Evolutionary conservation across 1,140 invertebrate genomes (phyloP), one percentile per base, ranked within the genome.

Genomic region (Armadillidium nasatum): DNA sequence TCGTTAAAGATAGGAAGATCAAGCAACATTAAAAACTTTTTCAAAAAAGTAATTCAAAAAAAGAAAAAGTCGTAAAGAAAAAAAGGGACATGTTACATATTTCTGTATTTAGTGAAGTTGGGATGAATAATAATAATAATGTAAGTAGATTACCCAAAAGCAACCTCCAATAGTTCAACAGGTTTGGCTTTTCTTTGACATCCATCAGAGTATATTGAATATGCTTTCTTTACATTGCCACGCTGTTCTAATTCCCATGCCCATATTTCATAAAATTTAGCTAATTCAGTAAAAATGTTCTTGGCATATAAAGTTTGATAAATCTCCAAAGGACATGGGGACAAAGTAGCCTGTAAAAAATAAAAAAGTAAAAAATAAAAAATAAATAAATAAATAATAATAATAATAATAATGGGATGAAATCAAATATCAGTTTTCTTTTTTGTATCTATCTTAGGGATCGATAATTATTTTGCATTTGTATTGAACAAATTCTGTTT

Each of bases 231-330:
- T n/a, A 75, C 80, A 80, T 85, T 85, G 11, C 84, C 84, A 4
- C 78, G 46, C 7, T 82, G 78, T 77, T 87, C 86, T 70, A 85
- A 74, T 46, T 82, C 76, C 73, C 78, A 81, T 1, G 86, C 83
- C 85, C 85, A 87, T 11, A 82, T 82, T 15, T 83, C 82, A 78
- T 85, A 87, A 79, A 86, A 84, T 44, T 75, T 74, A 0, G 85
- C 80, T 46, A 84, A 69, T 22, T 82, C 71, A 71, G 78, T 82
- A 15, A 84, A 86, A 74, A 86, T 82, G 19, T 79, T 82, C 54
- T 85, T 82, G 71, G 82, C 83, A 74, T 82, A 84, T 82, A 87
- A 81, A 71, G 82, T 83, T 21, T 81, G 79, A 78, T 82, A 86
- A 15, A 85, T 81, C 44, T 85, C 84, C 50, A 83, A 69, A 33